phyloP scores from a whole-genome alignment of 2,888 invertebrate species.

The Onthophagus sagittarius region DNA sequence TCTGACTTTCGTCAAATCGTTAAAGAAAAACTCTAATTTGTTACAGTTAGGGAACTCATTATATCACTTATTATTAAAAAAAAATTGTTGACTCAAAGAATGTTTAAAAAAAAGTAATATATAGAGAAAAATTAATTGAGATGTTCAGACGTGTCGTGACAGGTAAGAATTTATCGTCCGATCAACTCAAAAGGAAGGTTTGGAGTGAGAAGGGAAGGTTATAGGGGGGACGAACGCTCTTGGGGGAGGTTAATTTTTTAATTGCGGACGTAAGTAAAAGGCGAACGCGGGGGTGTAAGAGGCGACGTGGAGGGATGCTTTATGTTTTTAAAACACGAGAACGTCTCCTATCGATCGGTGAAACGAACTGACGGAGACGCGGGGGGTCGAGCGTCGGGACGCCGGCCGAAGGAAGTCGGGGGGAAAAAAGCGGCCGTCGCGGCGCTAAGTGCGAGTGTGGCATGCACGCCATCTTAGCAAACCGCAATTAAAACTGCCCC shows the following conservation, averaged over 20 bases:
- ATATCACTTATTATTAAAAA: background rate
- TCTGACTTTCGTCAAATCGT: background rate
- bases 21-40: background rate
- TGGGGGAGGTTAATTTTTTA: conserved; percentile 21
- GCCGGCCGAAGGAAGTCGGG: conserved; percentile 24
- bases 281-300: conserved; percentile 3
- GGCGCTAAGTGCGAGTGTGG: conserved; percentile 51
- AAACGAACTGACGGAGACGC: background rate
- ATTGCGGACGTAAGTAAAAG: conserved; percentile 14
- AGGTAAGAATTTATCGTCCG: background rate
- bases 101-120: background rate
- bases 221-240: background rate
- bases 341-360: conserved; percentile 45
- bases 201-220: background rate
- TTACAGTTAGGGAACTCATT: background rate
- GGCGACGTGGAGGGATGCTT: conserved; percentile 35
- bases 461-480: conserved; percentile 52
- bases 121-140: background rate
- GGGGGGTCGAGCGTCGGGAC: background rate
- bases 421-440: conserved; percentile 47
- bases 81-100: background rate
- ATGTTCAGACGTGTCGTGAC: background rate
- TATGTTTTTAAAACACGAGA: conserved; percentile 49
- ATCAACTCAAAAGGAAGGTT: background rate
- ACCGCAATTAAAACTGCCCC: conserved; percentile 48